Percentiles rank a stretch among this genome's conserved stretches.
These are phyloP conservation scores for Asobara japonica DNA, from an alignment of 1,140 invertebrate genomes.

Conservation along the genomic window DNA sequence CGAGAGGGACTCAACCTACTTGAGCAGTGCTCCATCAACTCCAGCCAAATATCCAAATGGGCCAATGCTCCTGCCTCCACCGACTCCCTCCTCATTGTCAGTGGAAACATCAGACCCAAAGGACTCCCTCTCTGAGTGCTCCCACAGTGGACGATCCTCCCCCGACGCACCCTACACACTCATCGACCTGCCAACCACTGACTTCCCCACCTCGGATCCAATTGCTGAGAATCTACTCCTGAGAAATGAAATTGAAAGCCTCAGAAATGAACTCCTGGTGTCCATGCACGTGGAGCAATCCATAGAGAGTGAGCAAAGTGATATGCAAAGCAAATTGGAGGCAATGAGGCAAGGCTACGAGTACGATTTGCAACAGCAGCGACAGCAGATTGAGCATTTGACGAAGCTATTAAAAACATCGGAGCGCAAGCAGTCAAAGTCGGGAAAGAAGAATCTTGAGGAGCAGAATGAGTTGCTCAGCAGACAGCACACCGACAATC, in stretches of 20 bases:
- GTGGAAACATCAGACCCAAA: slow-evolving; percentile 48
- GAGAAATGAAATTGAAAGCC: slow-evolving; percentile 69
- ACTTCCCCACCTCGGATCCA: slow-evolving; percentile 12
- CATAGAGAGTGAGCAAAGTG: slow-evolving; percentile 58
- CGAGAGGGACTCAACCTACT: slow-evolving; percentile 46
- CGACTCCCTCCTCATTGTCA: slow-evolving; percentile 46
- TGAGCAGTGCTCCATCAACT: slow-evolving; percentile 43
- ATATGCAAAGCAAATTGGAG: slow-evolving; percentile 26
- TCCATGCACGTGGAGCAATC: slow-evolving; percentile 66
- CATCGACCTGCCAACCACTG: neutral
- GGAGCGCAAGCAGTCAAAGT: slow-evolving; percentile 33
- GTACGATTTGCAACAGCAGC: slow-evolving; percentile 33
- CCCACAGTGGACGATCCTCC: slow-evolving; percentile 47
- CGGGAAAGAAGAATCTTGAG: slow-evolving; percentile 42
- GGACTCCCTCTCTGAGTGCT: slow-evolving; percentile 51
- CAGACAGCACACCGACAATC: slow-evolving; percentile 54
- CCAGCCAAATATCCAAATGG: slow-evolving; percentile 33
- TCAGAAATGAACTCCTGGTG: slow-evolving; percentile 70
- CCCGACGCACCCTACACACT: slow-evolving; percentile 40
- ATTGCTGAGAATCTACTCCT: slow-evolving; percentile 59
- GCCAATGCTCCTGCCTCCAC: slow-evolving; percentile 35
- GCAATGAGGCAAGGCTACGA: slow-evolving; percentile 27
- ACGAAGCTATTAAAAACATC: slow-evolving; percentile 28
- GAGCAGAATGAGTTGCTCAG: slow-evolving; percentile 50
- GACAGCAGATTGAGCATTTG: slow-evolving; percentile 33